A percentile compares a stretch with the other conserved stretches of the same genome.
Evolutionary conservation across 2,888 invertebrate genomes (phyloP).

Genomic region (Lysandra coridon): DNA sequence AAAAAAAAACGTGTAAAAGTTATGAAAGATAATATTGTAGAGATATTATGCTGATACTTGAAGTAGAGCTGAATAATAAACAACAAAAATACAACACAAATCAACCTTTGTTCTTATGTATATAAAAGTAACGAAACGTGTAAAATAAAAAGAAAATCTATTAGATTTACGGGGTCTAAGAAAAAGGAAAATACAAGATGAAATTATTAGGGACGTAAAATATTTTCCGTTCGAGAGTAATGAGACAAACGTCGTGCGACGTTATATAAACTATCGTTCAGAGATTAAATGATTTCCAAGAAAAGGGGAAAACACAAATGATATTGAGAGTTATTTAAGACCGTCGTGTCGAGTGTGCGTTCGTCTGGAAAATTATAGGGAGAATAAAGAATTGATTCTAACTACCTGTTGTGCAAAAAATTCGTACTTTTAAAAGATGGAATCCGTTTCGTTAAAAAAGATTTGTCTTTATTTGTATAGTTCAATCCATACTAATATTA

Average conservation of each 20-base stretch:
- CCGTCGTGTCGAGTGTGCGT: slow-evolving; percentile 1
- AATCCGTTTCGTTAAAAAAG: background rate
- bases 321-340: slow-evolving; percentile 21
- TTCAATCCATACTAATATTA: too few relatives aligned
- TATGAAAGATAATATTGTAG: too few relatives aligned
- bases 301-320: slow-evolving; percentile 10
- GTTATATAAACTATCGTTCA: background rate
- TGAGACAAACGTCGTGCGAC: background rate
- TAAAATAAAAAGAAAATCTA: background rate
- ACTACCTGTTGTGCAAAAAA: background rate
- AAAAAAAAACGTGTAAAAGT: too few relatives aligned
- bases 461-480: background rate
- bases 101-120: background rate
- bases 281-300: slow-evolving; percentile 1
- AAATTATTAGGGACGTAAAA: background rate
- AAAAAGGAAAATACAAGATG: background rate
- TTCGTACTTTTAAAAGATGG: background rate
- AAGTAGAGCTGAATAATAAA: too few relatives aligned
- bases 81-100: too few relatives aligned
- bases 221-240: slow-evolving; percentile 9
- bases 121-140: background rate
- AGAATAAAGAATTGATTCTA: slow-evolving; percentile 2
- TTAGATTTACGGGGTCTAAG: background rate
- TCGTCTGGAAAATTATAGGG: background rate
- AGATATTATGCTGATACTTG: too few relatives aligned